Evolutionary conservation across 2,888 invertebrate genomes (phyloP), one percentile per base, ranked within the genome.

Genomic region (Oscheius myriophilus): DNA sequence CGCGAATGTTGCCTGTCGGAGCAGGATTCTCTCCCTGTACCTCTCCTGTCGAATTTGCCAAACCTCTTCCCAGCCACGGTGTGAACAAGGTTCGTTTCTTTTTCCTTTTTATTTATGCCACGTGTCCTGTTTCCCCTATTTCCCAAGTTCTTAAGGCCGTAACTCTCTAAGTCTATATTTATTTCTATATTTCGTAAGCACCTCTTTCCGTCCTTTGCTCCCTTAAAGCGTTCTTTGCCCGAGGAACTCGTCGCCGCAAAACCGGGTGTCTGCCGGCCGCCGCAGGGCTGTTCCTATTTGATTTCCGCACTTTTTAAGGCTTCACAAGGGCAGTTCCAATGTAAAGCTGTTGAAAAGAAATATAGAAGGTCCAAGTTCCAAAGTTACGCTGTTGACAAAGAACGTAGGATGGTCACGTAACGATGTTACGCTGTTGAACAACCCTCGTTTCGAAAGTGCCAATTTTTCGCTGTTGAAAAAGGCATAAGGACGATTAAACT

Each of bases 1-100:
- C 43, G 43, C 42, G 61, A 61, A 61, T 61, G 61, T 49, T 61
- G 49, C 61, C 46, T 49, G 49, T n/a, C 46, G 57, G 39, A 16
- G n/a, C 61, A 26, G 61, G 49, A n/a, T 61, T 49, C 21, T 61
- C 61, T 14, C 46, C 46, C 0, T 61, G 61, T 49, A 26, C 49
- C 9, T 61, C 61, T 18, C 49, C 61, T 16, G 61, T 33, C 3
- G 18, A 26, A 4, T 61, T 61, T 26, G n/a, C 21, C 26, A 61
- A 61, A 21, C 61, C 46, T 14, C 23, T 16, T 49, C 39, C 39
- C 18, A 26, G 33, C 12, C 33, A 33, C 3, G 61, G 61, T 39
- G 26, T 61, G 7, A 12, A 49, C 16, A 61, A 61, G 61, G 61
- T 61, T 26, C 25, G n/a, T 16, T 11, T n/a, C 11, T 26, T 54